phyloP scores from a whole-genome alignment of 2,888 invertebrate genomes.

The Volucella inflata region DNA sequence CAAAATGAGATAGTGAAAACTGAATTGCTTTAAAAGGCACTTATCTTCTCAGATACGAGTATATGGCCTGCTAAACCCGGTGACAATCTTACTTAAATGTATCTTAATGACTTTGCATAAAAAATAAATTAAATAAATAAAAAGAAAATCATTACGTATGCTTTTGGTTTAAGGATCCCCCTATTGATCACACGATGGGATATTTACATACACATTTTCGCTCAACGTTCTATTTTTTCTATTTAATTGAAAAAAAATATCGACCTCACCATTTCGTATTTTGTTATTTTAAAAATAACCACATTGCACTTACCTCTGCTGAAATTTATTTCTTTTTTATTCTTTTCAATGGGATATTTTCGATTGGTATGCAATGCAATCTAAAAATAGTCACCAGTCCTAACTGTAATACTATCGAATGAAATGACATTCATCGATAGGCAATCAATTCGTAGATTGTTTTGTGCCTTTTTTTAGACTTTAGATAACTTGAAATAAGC shows the following conservation, averaged over 20 bases:
- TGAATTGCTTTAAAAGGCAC: too few species aligned
- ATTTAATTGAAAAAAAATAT: background rate
- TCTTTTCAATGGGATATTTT: slow-evolving; percentile 54
- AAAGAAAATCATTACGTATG: too few species aligned
- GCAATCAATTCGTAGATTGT: slow-evolving; percentile 38
- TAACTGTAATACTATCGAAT: slow-evolving; percentile 30
- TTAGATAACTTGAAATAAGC: slow-evolving; percentile 32
- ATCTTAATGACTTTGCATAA: too few species aligned
- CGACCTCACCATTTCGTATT: background rate
- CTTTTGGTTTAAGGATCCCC: too few species aligned
- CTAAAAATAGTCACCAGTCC: slow-evolving; percentile 66
- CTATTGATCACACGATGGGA: too few species aligned
- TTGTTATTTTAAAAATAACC: slow-evolving; percentile 52
- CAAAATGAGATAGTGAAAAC: too few species aligned
- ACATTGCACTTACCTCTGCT: slow-evolving; percentile 44
- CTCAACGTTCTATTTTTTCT: too few species aligned
- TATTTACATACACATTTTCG: too few species aligned
- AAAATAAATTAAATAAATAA: too few species aligned
- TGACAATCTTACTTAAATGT: too few species aligned
- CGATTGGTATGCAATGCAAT: slow-evolving; percentile 69
- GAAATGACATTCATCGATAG: slow-evolving; percentile 67
- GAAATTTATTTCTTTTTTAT: slow-evolving; percentile 11
- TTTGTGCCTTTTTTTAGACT: slow-evolving; percentile 26
- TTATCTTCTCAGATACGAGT: too few species aligned
- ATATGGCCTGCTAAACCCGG: too few species aligned